A percentile compares a stretch with the other conserved stretches of the same genome.
Evolutionary conservation across 2,888 invertebrate species (phyloP).

Genomic region (Magallana nippona): DNA sequence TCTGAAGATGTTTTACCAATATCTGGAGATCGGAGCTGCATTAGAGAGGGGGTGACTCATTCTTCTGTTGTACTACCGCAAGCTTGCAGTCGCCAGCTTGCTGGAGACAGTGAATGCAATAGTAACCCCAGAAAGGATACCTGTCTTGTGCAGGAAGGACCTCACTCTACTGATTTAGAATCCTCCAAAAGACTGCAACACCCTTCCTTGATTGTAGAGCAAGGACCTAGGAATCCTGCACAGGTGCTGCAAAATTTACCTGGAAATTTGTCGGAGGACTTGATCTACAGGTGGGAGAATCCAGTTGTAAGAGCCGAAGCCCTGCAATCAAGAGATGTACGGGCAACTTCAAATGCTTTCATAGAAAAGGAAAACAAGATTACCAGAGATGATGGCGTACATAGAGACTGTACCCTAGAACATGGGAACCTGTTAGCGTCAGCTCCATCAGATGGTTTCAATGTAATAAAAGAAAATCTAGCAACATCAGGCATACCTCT

Average conservation of each 20-base stretch:
- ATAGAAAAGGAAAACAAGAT: background rate
- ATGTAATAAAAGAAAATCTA: conserved; percentile 22
- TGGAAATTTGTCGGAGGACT: background rate
- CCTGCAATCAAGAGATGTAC: background rate
- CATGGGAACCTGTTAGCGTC: background rate
- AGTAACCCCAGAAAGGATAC: conserved; percentile 9
- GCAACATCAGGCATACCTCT: background rate
- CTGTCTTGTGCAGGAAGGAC: background rate
- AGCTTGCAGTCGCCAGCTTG: conserved; percentile 17
- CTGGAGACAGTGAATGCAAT: conserved; percentile 15
- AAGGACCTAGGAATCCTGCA: background rate
- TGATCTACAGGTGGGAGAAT: background rate
- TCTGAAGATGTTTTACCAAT: conserved; percentile 42
- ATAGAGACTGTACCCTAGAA: background rate
- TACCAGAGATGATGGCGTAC: background rate
- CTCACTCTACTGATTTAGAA: background rate
- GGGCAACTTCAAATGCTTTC: background rate
- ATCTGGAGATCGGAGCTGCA: conserved; percentile 36
- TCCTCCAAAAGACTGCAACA: background rate
- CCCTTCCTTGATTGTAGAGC: background rate
- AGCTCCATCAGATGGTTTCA: background rate
- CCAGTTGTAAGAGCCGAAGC: background rate
- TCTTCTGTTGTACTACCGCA: conserved; percentile 1
- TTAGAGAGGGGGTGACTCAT: conserved; percentile 29
- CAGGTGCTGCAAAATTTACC: background rate